phyloP scores from a whole-genome alignment of 2,797 vertebrate species.

The Sebastes baramenuke region DNA sequence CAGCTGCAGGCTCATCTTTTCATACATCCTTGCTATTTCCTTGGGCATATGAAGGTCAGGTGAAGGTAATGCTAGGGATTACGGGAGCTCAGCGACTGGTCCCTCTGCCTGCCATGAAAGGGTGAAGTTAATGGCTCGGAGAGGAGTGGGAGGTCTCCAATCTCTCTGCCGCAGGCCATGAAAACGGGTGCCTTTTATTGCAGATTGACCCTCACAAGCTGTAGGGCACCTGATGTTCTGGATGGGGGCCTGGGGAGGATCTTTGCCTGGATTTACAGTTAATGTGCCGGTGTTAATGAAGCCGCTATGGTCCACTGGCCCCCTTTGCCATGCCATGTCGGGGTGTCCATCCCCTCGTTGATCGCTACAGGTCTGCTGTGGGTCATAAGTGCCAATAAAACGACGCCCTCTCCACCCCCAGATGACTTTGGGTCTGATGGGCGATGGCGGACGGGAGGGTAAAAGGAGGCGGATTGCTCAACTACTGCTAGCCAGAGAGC shows the following conservation, averaged over 20 bases:
- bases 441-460: constrained; percentile 22
- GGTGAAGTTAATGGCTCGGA: constrained; percentile 83
- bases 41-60: constrained; percentile 75
- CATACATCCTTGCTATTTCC: constrained; percentile 61
- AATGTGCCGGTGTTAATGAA: constrained; percentile 84
- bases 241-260: constrained; percentile 43
- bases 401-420: constrained; percentile 32
- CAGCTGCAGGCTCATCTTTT: constrained; percentile 56
- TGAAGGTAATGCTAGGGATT: constrained; percentile 82
- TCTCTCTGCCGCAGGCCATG: constrained; percentile 72
- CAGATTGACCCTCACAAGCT: constrained; percentile 80
- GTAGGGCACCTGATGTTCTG: constrained; percentile 56
- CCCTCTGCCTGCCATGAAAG: constrained; percentile 76
- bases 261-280: constrained; percentile 80
- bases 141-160: constrained; percentile 81
- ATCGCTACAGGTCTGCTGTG: constrained; percentile 49
- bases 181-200: constrained; percentile 85
- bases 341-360: constrained; percentile 56
- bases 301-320: constrained; percentile 66
- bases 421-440: constrained; percentile 53
- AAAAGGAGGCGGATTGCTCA: neutral
- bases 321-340: constrained; percentile 45
- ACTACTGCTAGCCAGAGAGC: neutral
- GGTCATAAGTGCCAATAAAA: constrained; percentile 57
- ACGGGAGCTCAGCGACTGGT: constrained; percentile 76